phyloP scores from a whole-genome alignment of 2,113 vertebrate genomes.

The Crotalus tigris region DNA sequence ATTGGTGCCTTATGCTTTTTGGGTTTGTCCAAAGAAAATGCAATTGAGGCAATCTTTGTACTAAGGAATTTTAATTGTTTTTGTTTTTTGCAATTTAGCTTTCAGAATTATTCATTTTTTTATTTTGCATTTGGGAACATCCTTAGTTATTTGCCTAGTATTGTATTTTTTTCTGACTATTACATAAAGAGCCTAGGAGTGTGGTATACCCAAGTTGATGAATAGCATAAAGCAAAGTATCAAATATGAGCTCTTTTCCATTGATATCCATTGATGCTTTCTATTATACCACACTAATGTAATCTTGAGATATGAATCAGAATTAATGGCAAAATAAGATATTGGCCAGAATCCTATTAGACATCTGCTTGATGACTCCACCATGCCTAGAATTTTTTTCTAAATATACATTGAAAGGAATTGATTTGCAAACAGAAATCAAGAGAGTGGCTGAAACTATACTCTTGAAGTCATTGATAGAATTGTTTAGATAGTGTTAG shows the following conservation, averaged over 20 bases:
- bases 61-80: neutral
- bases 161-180: neutral
- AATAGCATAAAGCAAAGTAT: neutral
- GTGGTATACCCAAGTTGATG: neutral
- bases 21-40: neutral
- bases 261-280: neutral
- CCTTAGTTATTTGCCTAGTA: neutral
- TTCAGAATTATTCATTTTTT: neutral
- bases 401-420: neutral
- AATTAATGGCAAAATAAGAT: neutral
- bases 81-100: neutral
- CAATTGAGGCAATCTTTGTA: neutral
- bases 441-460: neutral
- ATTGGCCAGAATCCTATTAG: neutral
- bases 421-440: neutral
- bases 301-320: neutral
- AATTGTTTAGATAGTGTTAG: neutral
- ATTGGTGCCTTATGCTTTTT: neutral
- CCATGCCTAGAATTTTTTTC: neutral
- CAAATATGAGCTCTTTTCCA: neutral
- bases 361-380: neutral
- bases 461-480: neutral
- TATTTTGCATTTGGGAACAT: neutral
- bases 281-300: neutral
- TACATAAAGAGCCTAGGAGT: neutral